Percentiles rank a stretch among this genome's conserved stretches.
Conservation (phyloP, 2,888 invertebrate genomes). For the Craniophora ligustri region DNA sequence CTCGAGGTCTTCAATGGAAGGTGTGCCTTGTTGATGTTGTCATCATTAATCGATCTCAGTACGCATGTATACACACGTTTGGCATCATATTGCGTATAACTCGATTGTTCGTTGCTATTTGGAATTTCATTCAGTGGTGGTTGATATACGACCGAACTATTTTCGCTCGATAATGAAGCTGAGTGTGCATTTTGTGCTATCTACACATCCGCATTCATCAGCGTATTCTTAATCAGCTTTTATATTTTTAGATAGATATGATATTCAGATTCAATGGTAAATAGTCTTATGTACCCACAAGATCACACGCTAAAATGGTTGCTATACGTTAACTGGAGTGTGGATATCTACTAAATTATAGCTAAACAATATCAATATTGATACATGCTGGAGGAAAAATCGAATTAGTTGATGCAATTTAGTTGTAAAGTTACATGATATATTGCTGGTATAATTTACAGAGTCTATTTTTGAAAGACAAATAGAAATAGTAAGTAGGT, state of each 20-base stretch:
- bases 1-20: slow-evolving; percentile 69
- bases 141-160: slow-evolving; percentile 56
- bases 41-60: slow-evolving; percentile 44
- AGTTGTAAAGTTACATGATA: slow-evolving; percentile 58
- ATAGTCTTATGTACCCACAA: too few relatives aligned
- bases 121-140: slow-evolving; percentile 68
- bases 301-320: too few relatives aligned
- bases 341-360: neutral
- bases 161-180: slow-evolving; percentile 46
- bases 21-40: slow-evolving; percentile 57
- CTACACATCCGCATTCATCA: slow-evolving; percentile 13
- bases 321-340: too few relatives aligned
- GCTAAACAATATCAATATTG: neutral
- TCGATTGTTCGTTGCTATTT: slow-evolving; percentile 62
- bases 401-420: slow-evolving; percentile 63
- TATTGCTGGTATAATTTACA: slow-evolving; percentile 7
- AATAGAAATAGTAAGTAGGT: neutral
- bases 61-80: slow-evolving; percentile 54
- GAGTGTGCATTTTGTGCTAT: slow-evolving; percentile 14
- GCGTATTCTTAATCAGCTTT: slow-evolving; percentile 1
- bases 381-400: slow-evolving; percentile 6
- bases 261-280: too few relatives aligned
- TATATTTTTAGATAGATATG: neutral
- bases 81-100: slow-evolving; percentile 66
- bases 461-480: slow-evolving; percentile 3